These are phyloP conservation scores for Natrix natrix DNA, from an alignment of 2,797 vertebrate species.

Conservation along the genomic window DNA sequence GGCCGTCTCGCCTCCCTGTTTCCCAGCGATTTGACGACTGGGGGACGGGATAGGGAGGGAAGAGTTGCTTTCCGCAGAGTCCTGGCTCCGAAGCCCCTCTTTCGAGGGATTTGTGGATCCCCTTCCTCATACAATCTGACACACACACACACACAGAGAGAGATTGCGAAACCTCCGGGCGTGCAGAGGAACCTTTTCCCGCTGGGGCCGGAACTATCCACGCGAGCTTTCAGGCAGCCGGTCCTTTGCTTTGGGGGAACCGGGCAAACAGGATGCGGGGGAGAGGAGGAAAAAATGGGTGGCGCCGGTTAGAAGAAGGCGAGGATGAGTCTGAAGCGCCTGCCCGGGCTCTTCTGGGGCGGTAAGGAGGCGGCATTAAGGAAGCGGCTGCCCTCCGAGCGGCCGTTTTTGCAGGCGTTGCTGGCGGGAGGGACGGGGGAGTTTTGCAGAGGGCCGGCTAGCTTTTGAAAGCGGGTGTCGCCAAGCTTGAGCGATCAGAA, in stretches of 20 bases:
- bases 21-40: not conserved
- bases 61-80: not conserved
- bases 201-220: slow-evolving; percentile 1
- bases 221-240: not conserved
- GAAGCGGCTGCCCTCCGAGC: too few species aligned
- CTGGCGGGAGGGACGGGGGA: too few species aligned
- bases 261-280: too few species aligned
- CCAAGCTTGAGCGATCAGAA: not conserved
- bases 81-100: not conserved
- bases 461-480: not conserved
- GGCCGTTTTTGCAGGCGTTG: not conserved
- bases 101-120: not conserved
- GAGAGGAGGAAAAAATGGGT: not conserved
- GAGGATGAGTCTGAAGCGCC: not conserved
- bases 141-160: not conserved
- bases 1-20: not conserved
- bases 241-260: not conserved
- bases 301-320: not conserved
- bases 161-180: not conserved
- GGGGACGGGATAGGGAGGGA: too few species aligned
- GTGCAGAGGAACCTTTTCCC: not conserved
- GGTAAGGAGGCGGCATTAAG: not conserved
- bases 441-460: not conserved
- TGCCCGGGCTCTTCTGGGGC: not conserved
- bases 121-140: not conserved